phyloP scores from a whole-genome alignment of 2,888 invertebrate species.

The Dolomedes plantarius region DNA sequence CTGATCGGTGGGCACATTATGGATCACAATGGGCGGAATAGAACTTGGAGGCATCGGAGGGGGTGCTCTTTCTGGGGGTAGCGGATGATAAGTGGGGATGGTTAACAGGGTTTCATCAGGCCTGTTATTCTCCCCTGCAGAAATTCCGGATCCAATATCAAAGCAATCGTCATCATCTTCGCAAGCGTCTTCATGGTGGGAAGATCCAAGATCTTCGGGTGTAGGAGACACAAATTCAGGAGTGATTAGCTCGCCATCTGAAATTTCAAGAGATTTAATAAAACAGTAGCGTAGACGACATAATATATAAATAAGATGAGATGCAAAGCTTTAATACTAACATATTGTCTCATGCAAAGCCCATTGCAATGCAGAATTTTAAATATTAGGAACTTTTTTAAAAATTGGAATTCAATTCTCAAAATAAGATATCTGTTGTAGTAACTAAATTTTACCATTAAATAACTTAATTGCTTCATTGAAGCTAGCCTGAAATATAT shows the following conservation, averaged over 20 bases:
- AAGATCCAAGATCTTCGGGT: constrained; percentile 17
- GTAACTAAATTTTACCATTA: too few species aligned
- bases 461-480: too few species aligned
- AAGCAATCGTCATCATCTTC: constrained; percentile 63
- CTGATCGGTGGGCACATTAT: background rate
- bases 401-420: too few species aligned
- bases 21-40: constrained; percentile 18
- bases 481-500: too few species aligned
- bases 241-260: constrained; percentile 66
- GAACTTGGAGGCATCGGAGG: constrained; percentile 31
- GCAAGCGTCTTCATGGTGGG: constrained; percentile 30
- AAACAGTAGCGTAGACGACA: too few species aligned
- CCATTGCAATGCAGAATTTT: too few species aligned
- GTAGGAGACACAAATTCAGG: constrained; percentile 66
- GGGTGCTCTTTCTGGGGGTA: constrained; percentile 3
- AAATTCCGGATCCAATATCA: constrained; percentile 67
- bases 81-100: constrained; percentile 23
- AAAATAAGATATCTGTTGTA: too few species aligned
- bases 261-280: background rate
- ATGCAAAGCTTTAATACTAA: too few species aligned
- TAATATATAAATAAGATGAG: too few species aligned
- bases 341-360: too few species aligned
- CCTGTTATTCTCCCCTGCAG: constrained; percentile 33
- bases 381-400: too few species aligned
- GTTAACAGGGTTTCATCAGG: constrained; percentile 53